These are phyloP conservation scores for Odontamblyopus lacepedii DNA, from an alignment of 2,797 vertebrate genomes.

Conservation along the genomic window DNA sequence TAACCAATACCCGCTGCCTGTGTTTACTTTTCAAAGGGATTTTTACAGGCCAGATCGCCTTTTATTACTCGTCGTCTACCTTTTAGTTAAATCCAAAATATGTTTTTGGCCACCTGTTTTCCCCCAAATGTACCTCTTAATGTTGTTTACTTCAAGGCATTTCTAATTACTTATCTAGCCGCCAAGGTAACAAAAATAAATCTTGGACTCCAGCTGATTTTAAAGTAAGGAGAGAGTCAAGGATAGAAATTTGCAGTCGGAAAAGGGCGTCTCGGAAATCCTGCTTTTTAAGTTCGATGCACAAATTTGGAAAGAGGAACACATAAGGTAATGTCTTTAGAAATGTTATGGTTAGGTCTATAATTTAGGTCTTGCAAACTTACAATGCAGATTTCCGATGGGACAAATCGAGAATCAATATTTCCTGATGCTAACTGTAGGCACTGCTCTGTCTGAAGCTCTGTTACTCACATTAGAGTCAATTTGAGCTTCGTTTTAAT, in stretches of 20 bases:
- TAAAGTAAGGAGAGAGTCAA: slow-evolving; percentile 3
- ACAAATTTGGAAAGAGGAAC: background rate
- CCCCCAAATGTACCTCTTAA: background rate
- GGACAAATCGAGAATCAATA: too few species aligned
- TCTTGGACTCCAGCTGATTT: background rate
- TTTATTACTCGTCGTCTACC: background rate
- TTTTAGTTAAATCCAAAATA: background rate
- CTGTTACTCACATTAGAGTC: too few species aligned
- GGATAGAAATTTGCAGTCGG: background rate
- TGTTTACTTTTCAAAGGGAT: slow-evolving; percentile 1
- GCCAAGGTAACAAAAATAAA: background rate
- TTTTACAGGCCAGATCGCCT: background rate
- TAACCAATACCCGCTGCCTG: background rate
- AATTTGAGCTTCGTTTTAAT: too few species aligned
- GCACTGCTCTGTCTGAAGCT: too few species aligned
- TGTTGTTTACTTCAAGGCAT: slow-evolving; percentile 10
- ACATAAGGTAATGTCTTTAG: too few species aligned
- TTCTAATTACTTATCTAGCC: slow-evolving; percentile 5
- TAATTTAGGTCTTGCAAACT: too few species aligned
- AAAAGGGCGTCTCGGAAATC: background rate
- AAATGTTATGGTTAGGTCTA: too few species aligned
- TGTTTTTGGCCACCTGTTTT: background rate
- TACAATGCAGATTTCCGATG: too few species aligned
- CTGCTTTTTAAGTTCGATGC: background rate
- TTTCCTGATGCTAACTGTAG: too few species aligned